phyloP scores from a whole-genome alignment of 2,797 vertebrate species.

The Neosilurus hyrtlii region DNA sequence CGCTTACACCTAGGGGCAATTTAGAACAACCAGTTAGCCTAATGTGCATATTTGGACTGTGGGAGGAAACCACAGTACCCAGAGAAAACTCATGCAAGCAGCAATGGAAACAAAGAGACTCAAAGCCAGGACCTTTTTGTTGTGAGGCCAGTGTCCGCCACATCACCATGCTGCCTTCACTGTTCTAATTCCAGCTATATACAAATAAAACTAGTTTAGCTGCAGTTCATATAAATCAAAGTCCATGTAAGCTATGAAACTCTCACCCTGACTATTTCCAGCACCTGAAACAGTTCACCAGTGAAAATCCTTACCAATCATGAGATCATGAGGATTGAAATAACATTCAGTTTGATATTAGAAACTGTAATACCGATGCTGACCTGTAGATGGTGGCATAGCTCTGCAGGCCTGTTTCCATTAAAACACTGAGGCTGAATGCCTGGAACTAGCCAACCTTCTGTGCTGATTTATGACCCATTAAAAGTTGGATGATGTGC shows the following conservation, averaged over 20 bases:
- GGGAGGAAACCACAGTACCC: no score
- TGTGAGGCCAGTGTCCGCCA: no score
- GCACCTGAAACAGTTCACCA: not conserved
- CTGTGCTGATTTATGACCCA: not conserved
- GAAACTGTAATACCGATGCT: constrained; percentile 54
- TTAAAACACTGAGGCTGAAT: not conserved
- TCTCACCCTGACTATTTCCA: not conserved
- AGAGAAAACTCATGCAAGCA: no score
- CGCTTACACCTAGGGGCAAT: no score
- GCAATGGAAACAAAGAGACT: no score
- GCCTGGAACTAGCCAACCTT: not conserved
- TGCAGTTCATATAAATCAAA: not conserved
- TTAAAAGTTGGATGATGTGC: not conserved
- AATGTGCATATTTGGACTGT: no score
- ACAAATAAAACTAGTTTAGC: constrained; percentile 3
- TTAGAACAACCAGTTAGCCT: no score
- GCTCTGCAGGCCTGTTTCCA: not conserved
- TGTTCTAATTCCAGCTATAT: not conserved
- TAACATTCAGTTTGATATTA: constrained; percentile 6
- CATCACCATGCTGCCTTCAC: no score
- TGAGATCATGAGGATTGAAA: not conserved
- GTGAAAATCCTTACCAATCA: not conserved
- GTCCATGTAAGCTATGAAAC: not conserved
- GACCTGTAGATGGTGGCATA: constrained; percentile 42
- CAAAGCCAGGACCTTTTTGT: no score